phyloP scores from a whole-genome alignment of 2,797 vertebrate species.

The Dallia pectoralis region DNA sequence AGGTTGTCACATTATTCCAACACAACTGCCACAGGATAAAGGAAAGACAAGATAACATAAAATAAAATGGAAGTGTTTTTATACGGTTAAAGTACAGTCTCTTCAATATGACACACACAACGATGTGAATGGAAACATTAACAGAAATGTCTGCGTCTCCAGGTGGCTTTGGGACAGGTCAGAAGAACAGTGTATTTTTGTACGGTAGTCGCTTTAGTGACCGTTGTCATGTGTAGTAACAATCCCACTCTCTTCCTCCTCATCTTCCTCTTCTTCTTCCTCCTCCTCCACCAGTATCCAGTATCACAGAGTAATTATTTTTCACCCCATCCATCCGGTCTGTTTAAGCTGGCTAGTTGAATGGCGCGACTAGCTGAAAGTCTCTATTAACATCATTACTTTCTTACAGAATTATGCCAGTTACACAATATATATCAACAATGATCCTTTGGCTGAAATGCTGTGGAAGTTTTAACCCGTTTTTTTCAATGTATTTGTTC shows the following conservation, averaged over 20 bases:
- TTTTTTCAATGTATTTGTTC: not conserved
- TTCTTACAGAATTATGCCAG: constrained; percentile 57
- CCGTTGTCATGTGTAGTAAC: not conserved
- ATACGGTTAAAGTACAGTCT: not conserved
- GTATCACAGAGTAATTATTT: not conserved
- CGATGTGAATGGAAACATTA: not conserved
- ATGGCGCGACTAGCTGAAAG: constrained; percentile 59
- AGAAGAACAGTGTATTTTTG: not conserved
- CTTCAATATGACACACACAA: not conserved
- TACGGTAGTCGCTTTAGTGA: not conserved
- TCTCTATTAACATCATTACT: constrained; percentile 66
- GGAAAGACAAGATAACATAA: no score
- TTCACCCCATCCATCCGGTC: constrained; percentile 3
- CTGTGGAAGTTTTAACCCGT: not conserved
- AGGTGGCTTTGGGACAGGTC: not conserved
- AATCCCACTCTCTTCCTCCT: not conserved
- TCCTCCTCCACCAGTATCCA: not conserved
- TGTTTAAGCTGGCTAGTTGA: constrained; percentile 38
- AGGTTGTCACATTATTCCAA: not conserved
- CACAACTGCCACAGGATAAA: not conserved
- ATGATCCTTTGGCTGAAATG: constrained; percentile 22
- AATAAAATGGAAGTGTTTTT: no score
- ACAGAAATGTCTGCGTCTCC: not conserved
- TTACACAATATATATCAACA: constrained; percentile 26
- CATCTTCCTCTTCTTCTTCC: constrained; percentile 1